Conservation (phyloP, 2,888 invertebrate species). For the Ashinkailepas kermadecensis region DNA sequence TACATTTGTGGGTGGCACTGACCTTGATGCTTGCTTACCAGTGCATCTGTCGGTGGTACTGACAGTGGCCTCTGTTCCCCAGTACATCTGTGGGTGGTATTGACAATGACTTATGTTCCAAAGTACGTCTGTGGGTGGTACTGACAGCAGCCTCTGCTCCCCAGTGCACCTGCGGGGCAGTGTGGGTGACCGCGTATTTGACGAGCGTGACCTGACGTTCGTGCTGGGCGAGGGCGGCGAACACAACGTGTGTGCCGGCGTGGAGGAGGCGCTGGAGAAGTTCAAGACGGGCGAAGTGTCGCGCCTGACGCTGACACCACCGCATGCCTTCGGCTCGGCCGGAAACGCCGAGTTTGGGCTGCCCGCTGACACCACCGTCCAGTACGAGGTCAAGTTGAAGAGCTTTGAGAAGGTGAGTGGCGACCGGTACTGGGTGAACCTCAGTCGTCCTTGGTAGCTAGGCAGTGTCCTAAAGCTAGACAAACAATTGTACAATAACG, state of each 20-base stretch:
- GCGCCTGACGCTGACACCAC: conserved; percentile 60
- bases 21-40: no score
- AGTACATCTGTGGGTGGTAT: no score
- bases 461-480: no score
- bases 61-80: no score
- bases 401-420: conserved; percentile 63
- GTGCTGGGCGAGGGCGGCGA: conserved; percentile 76
- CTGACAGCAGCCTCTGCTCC: conserved; percentile 32
- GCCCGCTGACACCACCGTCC: conserved; percentile 67
- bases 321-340: conserved; percentile 66
- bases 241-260: conserved; percentile 64
- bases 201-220: conserved; percentile 74
- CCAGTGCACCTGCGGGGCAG: conserved; percentile 65
- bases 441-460: no score
- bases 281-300: conserved; percentile 75
- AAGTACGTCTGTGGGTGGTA: no score
- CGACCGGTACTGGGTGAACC: background rate
- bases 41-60: no score
- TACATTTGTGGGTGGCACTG: no score
- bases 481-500: no score
- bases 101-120: no score
- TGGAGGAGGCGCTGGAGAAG: conserved; percentile 71
- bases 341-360: conserved; percentile 65
- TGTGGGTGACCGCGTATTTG: conserved; percentile 60
- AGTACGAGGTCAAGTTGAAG: conserved; percentile 71